Conservation (phyloP, 2,113 vertebrate genomes). For the Embiotoca jacksoni region DNA sequence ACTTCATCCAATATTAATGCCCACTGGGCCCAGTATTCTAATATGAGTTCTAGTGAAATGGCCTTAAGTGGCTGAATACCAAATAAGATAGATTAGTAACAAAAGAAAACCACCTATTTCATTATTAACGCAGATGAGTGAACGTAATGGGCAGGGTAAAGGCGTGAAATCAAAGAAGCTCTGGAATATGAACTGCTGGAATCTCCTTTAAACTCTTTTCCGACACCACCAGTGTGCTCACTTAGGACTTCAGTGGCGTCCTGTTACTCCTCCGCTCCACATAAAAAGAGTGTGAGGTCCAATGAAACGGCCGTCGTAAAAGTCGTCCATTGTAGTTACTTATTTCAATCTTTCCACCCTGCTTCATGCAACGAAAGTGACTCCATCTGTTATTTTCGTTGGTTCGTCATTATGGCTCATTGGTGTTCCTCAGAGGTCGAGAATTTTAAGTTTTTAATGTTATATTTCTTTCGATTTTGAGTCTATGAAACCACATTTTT, state of each 20-base stretch:
- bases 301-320: conserved; percentile 52
- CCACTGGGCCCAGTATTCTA: conserved; percentile 74
- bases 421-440: background rate
- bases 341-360: conserved; percentile 38
- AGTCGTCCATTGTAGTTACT: conserved; percentile 31
- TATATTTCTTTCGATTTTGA: no score
- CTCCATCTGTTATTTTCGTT: background rate
- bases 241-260: conserved; percentile 48
- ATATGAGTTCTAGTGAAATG: conserved; percentile 76
- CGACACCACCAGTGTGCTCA: conserved; percentile 8
- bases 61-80: conserved; percentile 77
- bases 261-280: conserved; percentile 41
- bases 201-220: conserved; percentile 42
- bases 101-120: conserved; percentile 75
- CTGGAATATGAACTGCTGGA: conserved; percentile 71
- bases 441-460: background rate
- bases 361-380: conserved; percentile 6
- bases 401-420: background rate
- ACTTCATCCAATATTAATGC: conserved; percentile 85
- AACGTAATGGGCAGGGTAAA: conserved; percentile 66
- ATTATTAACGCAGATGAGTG: conserved; percentile 76
- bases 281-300: conserved; percentile 47
- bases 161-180: conserved; percentile 61
- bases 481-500: no score
- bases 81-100: conserved; percentile 79